phyloP scores from a whole-genome alignment of 1,140 invertebrate genomes.

The Drosophila punjabiensis region DNA sequence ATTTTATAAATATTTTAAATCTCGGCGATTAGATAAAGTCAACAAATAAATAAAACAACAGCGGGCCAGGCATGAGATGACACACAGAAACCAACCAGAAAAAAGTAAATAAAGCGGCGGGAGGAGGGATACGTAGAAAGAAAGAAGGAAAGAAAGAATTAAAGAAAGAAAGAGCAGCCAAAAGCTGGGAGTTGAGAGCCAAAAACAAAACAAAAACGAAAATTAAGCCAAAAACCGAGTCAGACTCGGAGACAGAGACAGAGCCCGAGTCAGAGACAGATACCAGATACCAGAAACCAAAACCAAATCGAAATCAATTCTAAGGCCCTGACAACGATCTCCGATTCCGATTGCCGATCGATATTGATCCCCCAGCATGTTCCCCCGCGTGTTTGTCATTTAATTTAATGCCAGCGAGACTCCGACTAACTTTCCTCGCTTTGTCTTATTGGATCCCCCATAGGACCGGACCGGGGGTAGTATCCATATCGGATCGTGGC shows the following conservation, averaged over 20 bases:
- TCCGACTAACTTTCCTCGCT: slow-evolving; percentile 38
- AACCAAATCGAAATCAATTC: slow-evolving; percentile 54
- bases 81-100: slow-evolving; percentile 21
- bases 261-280: slow-evolving; percentile 9
- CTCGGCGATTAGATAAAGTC: slow-evolving; percentile 84
- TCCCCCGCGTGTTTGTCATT: slow-evolving; percentile 49
- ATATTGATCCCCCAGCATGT: slow-evolving; percentile 41
- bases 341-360: slow-evolving; percentile 20
- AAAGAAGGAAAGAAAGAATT: background rate
- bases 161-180: slow-evolving; percentile 20
- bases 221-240: slow-evolving; percentile 19
- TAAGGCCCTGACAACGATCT: slow-evolving; percentile 51
- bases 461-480: background rate
- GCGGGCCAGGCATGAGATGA: slow-evolving; percentile 42
- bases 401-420: slow-evolving; percentile 44
- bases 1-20: slow-evolving; percentile 85
- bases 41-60: slow-evolving; percentile 84
- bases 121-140: background rate
- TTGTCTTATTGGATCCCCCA: background rate
- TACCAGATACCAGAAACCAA: slow-evolving; percentile 29
- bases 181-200: slow-evolving; percentile 10
- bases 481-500: slow-evolving; percentile 3
- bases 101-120: background rate
- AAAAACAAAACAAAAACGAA: slow-evolving; percentile 33
- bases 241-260: background rate